phyloP scores from a whole-genome alignment of 1,140 invertebrate species.

The Calycopis cecrops region DNA sequence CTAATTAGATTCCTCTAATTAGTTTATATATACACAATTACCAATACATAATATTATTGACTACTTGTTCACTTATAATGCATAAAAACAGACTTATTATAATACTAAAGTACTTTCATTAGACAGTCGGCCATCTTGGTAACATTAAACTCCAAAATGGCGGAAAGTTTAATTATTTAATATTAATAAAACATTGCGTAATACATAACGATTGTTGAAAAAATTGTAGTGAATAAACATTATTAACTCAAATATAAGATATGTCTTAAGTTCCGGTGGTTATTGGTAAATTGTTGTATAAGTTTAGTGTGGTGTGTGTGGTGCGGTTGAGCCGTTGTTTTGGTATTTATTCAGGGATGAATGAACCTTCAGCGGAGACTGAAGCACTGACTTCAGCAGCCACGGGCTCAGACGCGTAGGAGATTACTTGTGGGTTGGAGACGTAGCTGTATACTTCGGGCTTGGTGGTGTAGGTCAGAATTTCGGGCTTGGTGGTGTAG shows the following conservation, averaged over 20 bases:
- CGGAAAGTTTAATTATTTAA: slow-evolving; percentile 54
- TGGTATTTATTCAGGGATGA: too few relatives aligned
- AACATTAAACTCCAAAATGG: slow-evolving; percentile 39
- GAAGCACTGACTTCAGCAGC: not conserved
- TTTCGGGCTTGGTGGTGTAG: slow-evolving; percentile 55
- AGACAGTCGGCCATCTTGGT: slow-evolving; percentile 60
- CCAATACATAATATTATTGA: slow-evolving; percentile 52
- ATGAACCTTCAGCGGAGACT: too few relatives aligned
- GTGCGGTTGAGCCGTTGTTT: too few relatives aligned
- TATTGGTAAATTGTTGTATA: too few relatives aligned
- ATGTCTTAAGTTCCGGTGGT: too few relatives aligned
- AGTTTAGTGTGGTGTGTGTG: too few relatives aligned
- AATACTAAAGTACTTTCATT: slow-evolving; percentile 45
- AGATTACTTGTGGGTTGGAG: slow-evolving; percentile 50
- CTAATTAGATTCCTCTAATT: too few relatives aligned
- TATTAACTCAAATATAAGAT: too few relatives aligned
- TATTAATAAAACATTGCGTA: slow-evolving; percentile 20
- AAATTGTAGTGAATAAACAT: slow-evolving; percentile 2
- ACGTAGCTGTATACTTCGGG: slow-evolving; percentile 51
- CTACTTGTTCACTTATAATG: slow-evolving; percentile 38
- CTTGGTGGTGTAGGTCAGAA: slow-evolving; percentile 51
- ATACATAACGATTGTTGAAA: slow-evolving; percentile 5
- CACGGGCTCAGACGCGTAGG: slow-evolving; percentile 34
- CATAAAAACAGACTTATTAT: slow-evolving; percentile 44
- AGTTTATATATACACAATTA: slow-evolving; percentile 6